These are phyloP conservation scores for Apostichopus leukothele DNA, from an alignment of 53 echinoderm and acorn worm genomes.

Conservation along the genomic window DNA sequence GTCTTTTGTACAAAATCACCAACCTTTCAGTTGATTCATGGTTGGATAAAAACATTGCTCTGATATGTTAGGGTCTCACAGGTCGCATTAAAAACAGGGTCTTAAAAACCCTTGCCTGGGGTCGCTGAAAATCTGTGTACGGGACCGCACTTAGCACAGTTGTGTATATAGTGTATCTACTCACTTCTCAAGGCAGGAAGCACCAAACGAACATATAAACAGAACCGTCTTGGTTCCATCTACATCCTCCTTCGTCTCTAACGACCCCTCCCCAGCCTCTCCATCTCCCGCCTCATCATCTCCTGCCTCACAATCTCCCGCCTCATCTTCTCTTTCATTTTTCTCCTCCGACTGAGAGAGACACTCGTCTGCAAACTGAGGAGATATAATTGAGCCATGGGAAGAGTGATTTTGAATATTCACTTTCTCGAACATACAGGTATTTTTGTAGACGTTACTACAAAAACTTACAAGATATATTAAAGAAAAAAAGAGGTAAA, in stretches of 20 bases:
- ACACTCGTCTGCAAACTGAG: constrained; percentile 45
- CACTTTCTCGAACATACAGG: background rate
- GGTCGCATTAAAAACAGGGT: no score
- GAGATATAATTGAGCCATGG: background rate
- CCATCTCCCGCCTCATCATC: constrained; percentile 4
- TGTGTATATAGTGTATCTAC: background rate
- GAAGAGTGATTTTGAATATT: background rate
- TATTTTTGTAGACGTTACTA: no score
- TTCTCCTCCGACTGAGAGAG: constrained; percentile 10
- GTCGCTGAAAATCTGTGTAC: no score
- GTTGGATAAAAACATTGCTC: no score
- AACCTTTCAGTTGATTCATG: no score
- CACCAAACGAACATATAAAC: constrained; percentile 88
- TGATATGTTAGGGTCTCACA: no score
- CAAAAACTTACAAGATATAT: no score
- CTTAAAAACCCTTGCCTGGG: no score
- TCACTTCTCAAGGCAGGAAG: constrained; percentile 90
- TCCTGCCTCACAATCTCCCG: background rate
- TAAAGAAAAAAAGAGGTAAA: no score
- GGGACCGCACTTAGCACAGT: no score
- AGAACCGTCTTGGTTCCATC: constrained; percentile 72
- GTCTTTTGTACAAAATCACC: no score
- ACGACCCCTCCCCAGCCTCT: constrained; percentile 12
- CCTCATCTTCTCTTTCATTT: background rate
- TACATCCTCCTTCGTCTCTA: background rate